Conservation (phyloP, 2,888 invertebrate genomes). For the Cryptocephalus primarius region DNA sequence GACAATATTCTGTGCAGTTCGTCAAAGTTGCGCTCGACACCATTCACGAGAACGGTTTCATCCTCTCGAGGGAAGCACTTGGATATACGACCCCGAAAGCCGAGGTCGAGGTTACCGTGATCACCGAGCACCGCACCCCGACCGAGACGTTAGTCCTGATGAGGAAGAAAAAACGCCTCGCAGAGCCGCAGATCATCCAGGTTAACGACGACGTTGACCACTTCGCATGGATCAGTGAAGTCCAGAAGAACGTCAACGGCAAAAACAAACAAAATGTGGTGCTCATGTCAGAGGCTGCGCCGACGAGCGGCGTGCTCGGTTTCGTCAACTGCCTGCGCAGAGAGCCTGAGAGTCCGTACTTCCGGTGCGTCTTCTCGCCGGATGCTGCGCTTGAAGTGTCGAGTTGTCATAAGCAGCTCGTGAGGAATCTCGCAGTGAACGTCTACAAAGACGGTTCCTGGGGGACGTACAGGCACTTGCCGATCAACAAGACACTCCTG, state of each 20-base stretch:
- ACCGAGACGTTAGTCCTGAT: slow-evolving; percentile 45
- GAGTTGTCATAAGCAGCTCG: slow-evolving; percentile 54
- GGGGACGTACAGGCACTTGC: slow-evolving; percentile 73
- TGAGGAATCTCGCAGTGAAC: slow-evolving; percentile 69
- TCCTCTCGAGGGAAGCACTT: slow-evolving; percentile 48
- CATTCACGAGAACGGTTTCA: slow-evolving; percentile 45
- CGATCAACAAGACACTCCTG: slow-evolving; percentile 43
- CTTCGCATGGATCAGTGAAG: slow-evolving; percentile 41
- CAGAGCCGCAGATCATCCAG: slow-evolving; percentile 36
- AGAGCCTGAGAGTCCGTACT: slow-evolving; percentile 42
- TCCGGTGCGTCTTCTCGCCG: slow-evolving; percentile 44
- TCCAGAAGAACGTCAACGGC: slow-evolving; percentile 27
- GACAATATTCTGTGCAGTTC: too few relatives aligned
- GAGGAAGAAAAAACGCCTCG: slow-evolving; percentile 31
- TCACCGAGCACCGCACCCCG: slow-evolving; percentile 39
- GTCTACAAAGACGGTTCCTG: slow-evolving; percentile 50
- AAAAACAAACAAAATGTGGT: slow-evolving; percentile 44
- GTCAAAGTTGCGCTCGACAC: slow-evolving; percentile 9
- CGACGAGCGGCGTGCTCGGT: slow-evolving; percentile 70
- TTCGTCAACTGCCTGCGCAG: slow-evolving; percentile 56
- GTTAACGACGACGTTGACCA: slow-evolving; percentile 25
- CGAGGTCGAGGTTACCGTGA: slow-evolving; percentile 1
- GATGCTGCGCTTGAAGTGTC: slow-evolving; percentile 35
- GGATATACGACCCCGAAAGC: slow-evolving; percentile 32
- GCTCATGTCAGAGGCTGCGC: slow-evolving; percentile 51